These are phyloP conservation scores for Listrodromus nycthemerus DNA, from an alignment of 2,888 invertebrate species.

Conservation along the genomic window DNA sequence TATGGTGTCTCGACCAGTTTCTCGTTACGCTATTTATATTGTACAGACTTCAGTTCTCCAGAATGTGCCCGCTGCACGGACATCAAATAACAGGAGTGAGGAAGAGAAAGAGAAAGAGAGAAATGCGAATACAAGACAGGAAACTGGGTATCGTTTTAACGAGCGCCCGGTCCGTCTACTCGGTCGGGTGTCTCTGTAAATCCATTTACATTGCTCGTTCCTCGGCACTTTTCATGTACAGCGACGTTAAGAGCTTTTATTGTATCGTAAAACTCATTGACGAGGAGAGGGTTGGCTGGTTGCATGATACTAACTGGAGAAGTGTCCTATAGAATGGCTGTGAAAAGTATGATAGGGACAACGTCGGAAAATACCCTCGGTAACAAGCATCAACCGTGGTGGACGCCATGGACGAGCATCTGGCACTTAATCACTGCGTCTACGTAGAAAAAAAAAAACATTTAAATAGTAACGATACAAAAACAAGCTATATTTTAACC, in stretches of 20 bases:
- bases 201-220: conserved; percentile 56
- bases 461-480: not conserved
- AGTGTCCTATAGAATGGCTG: not conserved
- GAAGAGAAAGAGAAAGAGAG: not conserved
- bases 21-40: conserved; percentile 40
- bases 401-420: not conserved
- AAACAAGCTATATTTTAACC: not conserved
- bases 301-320: conserved; percentile 1
- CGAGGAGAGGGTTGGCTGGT: conserved; percentile 9
- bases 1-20: not conserved
- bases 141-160: conserved; percentile 56
- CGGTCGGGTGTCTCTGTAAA: conserved; percentile 44
- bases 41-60: conserved; percentile 26
- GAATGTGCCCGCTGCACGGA: not conserved
- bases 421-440: conserved; percentile 15
- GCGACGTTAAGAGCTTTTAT: conserved; percentile 55
- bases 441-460: not conserved
- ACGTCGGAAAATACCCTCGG: not conserved
- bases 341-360: conserved; percentile 19
- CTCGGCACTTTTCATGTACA: conserved; percentile 38
- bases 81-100: not conserved
- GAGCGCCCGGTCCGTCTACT: conserved; percentile 33
- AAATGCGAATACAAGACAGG: conserved; percentile 24
- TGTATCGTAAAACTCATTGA: conserved; percentile 63
- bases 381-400: conserved; percentile 17